Conservation (phyloP, 64 coral and sea anemone genomes). For the Actinia equina region DNA sequence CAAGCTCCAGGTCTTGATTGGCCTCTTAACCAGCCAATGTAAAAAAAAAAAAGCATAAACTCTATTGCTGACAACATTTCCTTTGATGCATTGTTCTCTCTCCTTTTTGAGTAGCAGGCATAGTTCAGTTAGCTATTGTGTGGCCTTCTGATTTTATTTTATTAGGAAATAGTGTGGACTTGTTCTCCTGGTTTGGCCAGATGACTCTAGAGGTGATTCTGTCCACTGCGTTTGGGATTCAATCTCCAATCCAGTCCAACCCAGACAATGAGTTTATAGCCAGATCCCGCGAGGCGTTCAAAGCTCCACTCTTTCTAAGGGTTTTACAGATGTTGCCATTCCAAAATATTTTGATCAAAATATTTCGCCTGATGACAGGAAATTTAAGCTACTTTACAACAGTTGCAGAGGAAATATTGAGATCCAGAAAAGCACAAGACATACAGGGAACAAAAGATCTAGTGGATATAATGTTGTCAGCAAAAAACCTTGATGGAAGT, state of each 20-base stretch:
- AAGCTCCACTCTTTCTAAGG: not conserved
- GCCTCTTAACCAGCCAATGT: too few species aligned
- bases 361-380: not conserved
- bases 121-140: too few species aligned
- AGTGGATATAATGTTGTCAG: conserved; percentile 23
- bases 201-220: conserved; percentile 64
- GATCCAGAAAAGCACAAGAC: not conserved
- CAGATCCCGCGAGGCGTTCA: not conserved
- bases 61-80: too few species aligned
- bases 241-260: conserved; percentile 38
- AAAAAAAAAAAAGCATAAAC: too few species aligned
- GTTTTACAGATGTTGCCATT: not conserved
- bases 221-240: conserved; percentile 56
- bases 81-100: too few species aligned
- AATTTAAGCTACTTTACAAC: not conserved
- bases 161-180: conserved; percentile 47
- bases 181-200: conserved; percentile 45
- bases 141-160: not conserved
- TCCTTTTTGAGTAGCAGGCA: too few species aligned
- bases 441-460: not conserved
- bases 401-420: not conserved
- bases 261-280: conserved; percentile 1
- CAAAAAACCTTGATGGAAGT: conserved; percentile 23
- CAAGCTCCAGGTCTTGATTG: too few species aligned
- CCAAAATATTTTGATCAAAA: not conserved